phyloP scores from a whole-genome alignment of 2,888 invertebrate genomes.

The Pilophorus perplexus region DNA sequence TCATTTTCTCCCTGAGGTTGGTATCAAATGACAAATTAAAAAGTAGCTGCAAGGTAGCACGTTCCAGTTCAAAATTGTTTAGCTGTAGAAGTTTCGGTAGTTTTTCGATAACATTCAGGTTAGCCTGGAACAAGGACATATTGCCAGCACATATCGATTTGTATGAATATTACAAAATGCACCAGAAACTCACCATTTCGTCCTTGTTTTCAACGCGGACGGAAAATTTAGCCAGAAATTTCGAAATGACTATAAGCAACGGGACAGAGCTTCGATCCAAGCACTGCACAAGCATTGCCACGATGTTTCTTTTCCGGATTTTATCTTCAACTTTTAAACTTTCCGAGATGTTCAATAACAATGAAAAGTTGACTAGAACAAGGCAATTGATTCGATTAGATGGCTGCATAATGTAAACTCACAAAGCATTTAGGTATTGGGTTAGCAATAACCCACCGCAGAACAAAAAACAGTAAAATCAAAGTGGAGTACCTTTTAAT shows the following conservation, averaged over 20 bases:
- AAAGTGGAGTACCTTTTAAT: conserved; percentile 66
- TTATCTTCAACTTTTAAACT: conserved; percentile 94
- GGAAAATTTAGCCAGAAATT: conserved; percentile 92
- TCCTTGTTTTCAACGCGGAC: conserved; percentile 93
- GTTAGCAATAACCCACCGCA: too few relatives aligned
- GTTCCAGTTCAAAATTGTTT: conserved; percentile 64
- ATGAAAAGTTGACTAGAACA: conserved; percentile 61
- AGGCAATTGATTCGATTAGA: neutral
- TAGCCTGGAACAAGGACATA: conserved; percentile 55
- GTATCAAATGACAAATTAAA: conserved; percentile 96
- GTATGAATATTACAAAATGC: neutral
- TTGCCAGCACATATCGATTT: neutral
- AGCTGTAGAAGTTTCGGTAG: conserved; percentile 73
- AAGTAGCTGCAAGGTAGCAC: conserved; percentile 80
- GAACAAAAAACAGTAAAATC: too few relatives aligned
- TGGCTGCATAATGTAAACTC: too few relatives aligned
- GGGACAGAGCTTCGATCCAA: conserved; percentile 89
- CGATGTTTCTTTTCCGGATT: conserved; percentile 91
- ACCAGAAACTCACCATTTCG: conserved; percentile 65
- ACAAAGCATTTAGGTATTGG: too few relatives aligned
- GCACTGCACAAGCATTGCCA: conserved; percentile 80
- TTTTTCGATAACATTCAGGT: conserved; percentile 76
- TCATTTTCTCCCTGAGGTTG: conserved; percentile 81
- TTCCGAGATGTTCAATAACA: conserved; percentile 92
- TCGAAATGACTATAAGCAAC: conserved; percentile 82